Evolutionary conservation across 92 coral and sea anemone genomes (phyloP).

Genomic region (Porites rus): DNA sequence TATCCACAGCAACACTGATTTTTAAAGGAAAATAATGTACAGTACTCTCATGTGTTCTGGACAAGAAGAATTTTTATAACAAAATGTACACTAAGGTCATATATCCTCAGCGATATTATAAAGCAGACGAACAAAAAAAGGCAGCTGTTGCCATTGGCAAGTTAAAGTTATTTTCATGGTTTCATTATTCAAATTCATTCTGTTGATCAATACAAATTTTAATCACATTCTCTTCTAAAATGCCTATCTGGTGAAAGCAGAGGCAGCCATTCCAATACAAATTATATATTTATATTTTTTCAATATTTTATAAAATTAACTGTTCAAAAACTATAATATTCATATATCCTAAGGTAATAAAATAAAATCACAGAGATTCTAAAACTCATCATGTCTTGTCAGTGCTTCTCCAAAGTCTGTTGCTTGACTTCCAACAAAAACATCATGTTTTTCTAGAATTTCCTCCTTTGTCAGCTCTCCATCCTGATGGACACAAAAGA

Average conservation of each 20-base stretch:
- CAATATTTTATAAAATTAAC: too few species aligned
- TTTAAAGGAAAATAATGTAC: too few species aligned
- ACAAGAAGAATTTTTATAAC: too few species aligned
- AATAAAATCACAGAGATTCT: constrained; percentile 22
- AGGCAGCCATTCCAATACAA: neutral
- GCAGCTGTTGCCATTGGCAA: neutral
- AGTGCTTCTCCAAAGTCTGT: constrained; percentile 99
- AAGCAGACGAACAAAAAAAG: neutral
- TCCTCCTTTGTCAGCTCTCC: constrained; percentile 87
- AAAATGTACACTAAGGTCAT: too few species aligned
- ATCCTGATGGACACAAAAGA: constrained; percentile 61
- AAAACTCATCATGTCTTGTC: constrained; percentile 95
- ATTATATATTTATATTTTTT: too few species aligned
- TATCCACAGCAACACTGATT: too few species aligned
- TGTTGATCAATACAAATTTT: neutral
- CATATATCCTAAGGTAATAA: neutral
- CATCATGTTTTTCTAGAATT: constrained; percentile 89
- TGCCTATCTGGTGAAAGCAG: neutral
- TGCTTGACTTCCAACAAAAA: constrained; percentile 98
- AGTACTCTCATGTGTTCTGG: too few species aligned
- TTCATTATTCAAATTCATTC: neutral
- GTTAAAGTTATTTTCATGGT: neutral
- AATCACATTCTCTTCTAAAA: neutral
- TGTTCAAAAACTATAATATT: too few species aligned
- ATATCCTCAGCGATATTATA: too few species aligned